Base-by-base conservation (phyloP, 2,888 invertebrate genomes). In the Petrophora chlorosata region DNA sequence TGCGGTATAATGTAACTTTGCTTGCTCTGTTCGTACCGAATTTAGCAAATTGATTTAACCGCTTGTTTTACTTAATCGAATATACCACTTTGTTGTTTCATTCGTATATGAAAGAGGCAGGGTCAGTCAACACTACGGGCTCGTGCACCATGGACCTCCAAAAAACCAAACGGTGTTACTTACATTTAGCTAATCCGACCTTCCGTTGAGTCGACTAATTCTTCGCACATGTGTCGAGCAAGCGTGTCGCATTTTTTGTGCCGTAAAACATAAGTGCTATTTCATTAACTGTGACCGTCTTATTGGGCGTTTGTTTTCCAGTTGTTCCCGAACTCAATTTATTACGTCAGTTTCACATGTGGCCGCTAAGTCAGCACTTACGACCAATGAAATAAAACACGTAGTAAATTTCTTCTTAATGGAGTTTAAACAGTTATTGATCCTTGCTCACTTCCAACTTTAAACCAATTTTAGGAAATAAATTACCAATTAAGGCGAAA, bases 111-210 rank as follows among this genome's bases (percentile, higher is more conserved):
- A n/a, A n/a, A n/a, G n/a, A n/a, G n/a, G n/a, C n/a, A n/a, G n/a
- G n/a, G n/a, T n/a, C n/a, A n/a, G n/a, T n/a, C n/a, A n/a, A n/a
- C n/a, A n/a, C n/a, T n/a, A n/a, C n/a, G n/a, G n/a, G n/a, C n/a
- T n/a, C n/a, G n/a, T n/a, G n/a, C n/a, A n/a, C n/a, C n/a, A n/a
- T n/a, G n/a, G n/a, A n/a, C n/a, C 28, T n/a, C 17, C 14, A 35
- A 43, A 43, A 14, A 16, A 43, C 33, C 15, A 15, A 42, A 28
- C 34, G 32, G 26, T 3, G 15, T 29, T 85, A 79, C 75, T 79
- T 74, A 81, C 81, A 85, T 88, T 82, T 80, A 70, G 67, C 76
- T 88, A 88, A 88, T 87, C 86, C 83, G 66, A 56, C 79, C 82
- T 79, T 85, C 82, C 85, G 82, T 80, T 56, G 67, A 73, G 63